Percentiles rank a stretch among this genome's conserved stretches.
Evolutionary conservation across 2,797 vertebrate species (phyloP).

Genomic region (Ambastaia sidthimunki): DNA sequence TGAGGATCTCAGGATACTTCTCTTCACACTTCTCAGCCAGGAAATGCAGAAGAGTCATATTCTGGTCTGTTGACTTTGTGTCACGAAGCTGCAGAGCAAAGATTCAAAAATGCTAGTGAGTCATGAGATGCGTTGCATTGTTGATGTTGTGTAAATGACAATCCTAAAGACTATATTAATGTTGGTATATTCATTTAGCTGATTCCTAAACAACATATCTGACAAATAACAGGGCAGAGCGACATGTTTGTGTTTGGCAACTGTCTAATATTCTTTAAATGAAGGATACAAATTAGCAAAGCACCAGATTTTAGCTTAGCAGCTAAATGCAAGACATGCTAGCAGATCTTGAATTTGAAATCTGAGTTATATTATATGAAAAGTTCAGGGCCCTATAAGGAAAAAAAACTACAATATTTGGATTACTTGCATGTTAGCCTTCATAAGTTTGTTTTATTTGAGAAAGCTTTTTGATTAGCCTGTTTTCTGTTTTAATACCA

Average conservation of each 20-base stretch:
- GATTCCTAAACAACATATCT: not conserved
- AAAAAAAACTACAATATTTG: not conserved
- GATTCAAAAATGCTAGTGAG: not conserved
- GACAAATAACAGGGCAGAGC: not conserved
- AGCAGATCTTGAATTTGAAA: too few species aligned
- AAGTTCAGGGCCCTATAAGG: too few species aligned
- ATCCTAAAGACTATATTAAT: not conserved
- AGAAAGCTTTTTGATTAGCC: too few species aligned
- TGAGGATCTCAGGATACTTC: slow-evolving; percentile 82
- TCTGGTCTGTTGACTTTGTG: slow-evolving; percentile 92
- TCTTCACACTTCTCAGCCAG: slow-evolving; percentile 93
- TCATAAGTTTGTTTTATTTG: not conserved
- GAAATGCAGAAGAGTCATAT: slow-evolving; percentile 92
- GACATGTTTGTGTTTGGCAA: not conserved
- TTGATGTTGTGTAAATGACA: not conserved
- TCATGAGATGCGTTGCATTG: not conserved
- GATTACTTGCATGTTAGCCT: too few species aligned
- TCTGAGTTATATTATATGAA: too few species aligned
- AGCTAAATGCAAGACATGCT: not conserved
- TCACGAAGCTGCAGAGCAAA: slow-evolving; percentile 84
- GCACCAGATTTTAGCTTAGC: not conserved
- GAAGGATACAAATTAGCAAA: not conserved
- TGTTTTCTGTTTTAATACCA: not conserved
- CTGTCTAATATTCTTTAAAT: not conserved
- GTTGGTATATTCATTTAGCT: not conserved